Evolutionary conservation across 2,888 invertebrate genomes (phyloP).

Genomic region (Lasioglossum calceatum): DNA sequence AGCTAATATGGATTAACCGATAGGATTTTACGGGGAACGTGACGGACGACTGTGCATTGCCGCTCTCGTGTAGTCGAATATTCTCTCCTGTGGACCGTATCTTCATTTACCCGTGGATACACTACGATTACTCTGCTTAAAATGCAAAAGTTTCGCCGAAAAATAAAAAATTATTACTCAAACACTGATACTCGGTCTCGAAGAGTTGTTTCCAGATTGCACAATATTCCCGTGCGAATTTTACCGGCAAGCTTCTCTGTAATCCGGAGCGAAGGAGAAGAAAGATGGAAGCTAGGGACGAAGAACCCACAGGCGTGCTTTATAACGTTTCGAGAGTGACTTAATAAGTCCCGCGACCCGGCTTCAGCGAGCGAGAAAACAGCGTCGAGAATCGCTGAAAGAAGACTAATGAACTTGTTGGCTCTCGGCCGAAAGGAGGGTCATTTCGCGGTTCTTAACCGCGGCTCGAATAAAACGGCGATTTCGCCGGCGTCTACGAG

Average conservation of each 20-base stretch:
- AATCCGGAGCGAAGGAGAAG: slow-evolving; percentile 27
- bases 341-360: slow-evolving; percentile 55
- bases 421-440: slow-evolving; percentile 58
- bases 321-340: slow-evolving; percentile 62
- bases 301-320: slow-evolving; percentile 37
- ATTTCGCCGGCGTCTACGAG: slow-evolving; percentile 20
- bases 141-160: not conserved
- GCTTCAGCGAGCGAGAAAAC: slow-evolving; percentile 38
- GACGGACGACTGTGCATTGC: slow-evolving; percentile 2
- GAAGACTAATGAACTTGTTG: slow-evolving; percentile 68
- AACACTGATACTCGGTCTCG: not conserved
- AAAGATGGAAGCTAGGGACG: slow-evolving; percentile 11
- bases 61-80: slow-evolving; percentile 31
- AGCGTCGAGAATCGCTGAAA: slow-evolving; percentile 53
- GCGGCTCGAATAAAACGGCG: slow-evolving; percentile 60
- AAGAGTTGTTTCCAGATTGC: not conserved
- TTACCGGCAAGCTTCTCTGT: slow-evolving; percentile 25
- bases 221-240: not conserved
- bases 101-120: not conserved
- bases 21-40: slow-evolving; percentile 31
- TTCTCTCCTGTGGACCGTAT: not conserved
- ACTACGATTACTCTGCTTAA: not conserved
- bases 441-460: slow-evolving; percentile 60
- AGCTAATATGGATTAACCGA: slow-evolving; percentile 35
- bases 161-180: not conserved